Evolutionary conservation across 2,113 vertebrate genomes (phyloP), one percentile per base, ranked within the genome.

Genomic region (Neogale vison): DNA sequence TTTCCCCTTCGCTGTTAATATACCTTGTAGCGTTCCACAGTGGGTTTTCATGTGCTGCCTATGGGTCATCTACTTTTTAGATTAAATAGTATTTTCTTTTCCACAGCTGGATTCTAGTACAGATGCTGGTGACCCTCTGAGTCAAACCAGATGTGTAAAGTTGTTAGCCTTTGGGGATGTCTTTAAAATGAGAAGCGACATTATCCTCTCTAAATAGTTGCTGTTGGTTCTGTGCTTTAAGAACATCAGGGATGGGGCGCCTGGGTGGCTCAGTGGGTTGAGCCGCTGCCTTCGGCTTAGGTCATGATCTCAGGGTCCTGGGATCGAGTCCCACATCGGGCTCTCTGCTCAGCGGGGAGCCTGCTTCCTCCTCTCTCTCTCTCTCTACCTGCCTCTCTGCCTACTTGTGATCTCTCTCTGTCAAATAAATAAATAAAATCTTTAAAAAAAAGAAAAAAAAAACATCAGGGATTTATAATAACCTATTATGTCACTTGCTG

Each of bases 91-190:
- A 95, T 81, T 84, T 92, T 96, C 45, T 79, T 1, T 88, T 93
- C 63, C n/a, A 95, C 80, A 96, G 34, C 74, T 87, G 61, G 74
- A 92, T 94, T 95, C 71, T 88, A n/a, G 88, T 67, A 92, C 45
- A 76, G 55, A 77, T 92, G 50, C 45, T 84, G 42, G 83, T 65
- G 87, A 97, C 36, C 55, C 36, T 92, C 71, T 95, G 87, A 97
- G 39, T 89, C 24, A 97, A 97, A 84, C 79, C 57, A 92, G 84
- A 90, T 92, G n/a, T 92, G 69, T 95, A 36, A 97, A 65, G 50
- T 87, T 88, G 80, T 61, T 94, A 81, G 80, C 87, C 45, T 92
- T 59, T 71, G 50, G 79, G 52, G 39, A 77, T 95, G 42, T 87
- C 72, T 97, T 97, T 81, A 63, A 90, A 94, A 93, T 47, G 80